Conservation (phyloP, 2,888 invertebrate species). For the Lasioglossum malachurum region DNA sequence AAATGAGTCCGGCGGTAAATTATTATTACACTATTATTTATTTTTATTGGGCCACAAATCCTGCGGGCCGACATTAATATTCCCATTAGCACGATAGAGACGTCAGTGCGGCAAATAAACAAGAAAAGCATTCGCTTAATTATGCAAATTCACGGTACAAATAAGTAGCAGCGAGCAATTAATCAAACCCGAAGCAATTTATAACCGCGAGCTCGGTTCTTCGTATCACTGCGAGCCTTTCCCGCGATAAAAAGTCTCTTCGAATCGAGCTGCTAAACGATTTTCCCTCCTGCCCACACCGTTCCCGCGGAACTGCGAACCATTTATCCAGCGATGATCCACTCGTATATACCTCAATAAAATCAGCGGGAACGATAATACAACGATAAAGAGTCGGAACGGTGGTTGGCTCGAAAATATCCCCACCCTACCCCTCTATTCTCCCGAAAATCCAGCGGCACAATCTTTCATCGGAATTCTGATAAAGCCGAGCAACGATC, state of each 20-base stretch:
- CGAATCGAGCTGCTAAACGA: constrained; percentile 12
- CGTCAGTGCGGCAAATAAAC: neutral
- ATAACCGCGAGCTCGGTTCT: neutral
- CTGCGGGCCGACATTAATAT: neutral
- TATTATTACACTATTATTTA: neutral
- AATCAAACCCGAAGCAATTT: constrained; percentile 17
- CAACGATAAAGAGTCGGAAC: neutral
- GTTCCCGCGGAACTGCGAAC: neutral
- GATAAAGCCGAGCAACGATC: neutral
- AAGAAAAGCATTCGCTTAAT: constrained; percentile 1
- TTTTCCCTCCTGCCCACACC: neutral
- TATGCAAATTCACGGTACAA: constrained; percentile 2
- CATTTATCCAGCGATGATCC: constrained; percentile 21
- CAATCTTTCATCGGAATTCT: constrained; percentile 8
- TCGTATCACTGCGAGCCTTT: neutral
- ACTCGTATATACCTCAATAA: constrained; percentile 10
- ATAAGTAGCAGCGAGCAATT: neutral
- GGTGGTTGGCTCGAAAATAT: constrained; percentile 15
- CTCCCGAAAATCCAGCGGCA: neutral
- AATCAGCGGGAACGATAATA: constrained; percentile 14
- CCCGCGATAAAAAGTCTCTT: constrained; percentile 2
- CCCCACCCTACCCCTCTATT: neutral
- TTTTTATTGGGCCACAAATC: neutral
- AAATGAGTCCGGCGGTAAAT: neutral
- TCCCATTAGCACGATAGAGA: neutral